A percentile compares a stretch with the other conserved stretches of the same genome.
phyloP scores from a whole-genome alignment of 2,113 vertebrate species.

The Gavialis gangeticus region DNA sequence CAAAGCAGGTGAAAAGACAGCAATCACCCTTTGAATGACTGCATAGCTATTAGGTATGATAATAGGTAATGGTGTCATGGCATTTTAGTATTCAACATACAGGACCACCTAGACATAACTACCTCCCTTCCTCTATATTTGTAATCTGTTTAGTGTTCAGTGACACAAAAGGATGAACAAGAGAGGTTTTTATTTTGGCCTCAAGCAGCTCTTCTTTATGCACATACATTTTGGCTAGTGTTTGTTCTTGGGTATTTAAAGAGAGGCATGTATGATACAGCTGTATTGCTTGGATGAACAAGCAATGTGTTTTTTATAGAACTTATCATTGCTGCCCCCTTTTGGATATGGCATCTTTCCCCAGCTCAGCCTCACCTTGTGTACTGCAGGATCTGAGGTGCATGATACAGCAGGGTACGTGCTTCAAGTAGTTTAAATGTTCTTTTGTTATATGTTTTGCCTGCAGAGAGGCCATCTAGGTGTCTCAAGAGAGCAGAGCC shows the following conservation, averaged over 20 bases:
- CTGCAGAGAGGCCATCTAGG: neutral
- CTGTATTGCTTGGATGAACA: neutral
- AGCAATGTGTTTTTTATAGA: neutral
- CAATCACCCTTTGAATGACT: neutral
- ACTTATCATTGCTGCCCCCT: neutral
- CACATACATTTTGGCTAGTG: neutral
- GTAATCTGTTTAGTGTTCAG: neutral
- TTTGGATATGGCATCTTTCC: neutral
- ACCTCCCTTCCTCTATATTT: neutral
- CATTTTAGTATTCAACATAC: neutral
- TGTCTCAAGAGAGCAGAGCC: neutral
- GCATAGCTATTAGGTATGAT: neutral
- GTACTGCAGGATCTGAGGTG: neutral
- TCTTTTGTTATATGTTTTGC: neutral
- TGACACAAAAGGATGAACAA: neutral
- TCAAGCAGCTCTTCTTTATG: neutral
- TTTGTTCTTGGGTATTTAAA: neutral
- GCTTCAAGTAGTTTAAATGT: neutral
- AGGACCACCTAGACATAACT: no score
- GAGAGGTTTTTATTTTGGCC: neutral
- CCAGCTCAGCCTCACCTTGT: neutral
- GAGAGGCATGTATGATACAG: neutral
- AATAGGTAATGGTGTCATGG: neutral
- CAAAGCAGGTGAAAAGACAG: neutral
- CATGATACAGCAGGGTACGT: neutral